Evolutionary conservation across 1,140 invertebrate species (phyloP).

Genomic region (Leptinotarsa texana): DNA sequence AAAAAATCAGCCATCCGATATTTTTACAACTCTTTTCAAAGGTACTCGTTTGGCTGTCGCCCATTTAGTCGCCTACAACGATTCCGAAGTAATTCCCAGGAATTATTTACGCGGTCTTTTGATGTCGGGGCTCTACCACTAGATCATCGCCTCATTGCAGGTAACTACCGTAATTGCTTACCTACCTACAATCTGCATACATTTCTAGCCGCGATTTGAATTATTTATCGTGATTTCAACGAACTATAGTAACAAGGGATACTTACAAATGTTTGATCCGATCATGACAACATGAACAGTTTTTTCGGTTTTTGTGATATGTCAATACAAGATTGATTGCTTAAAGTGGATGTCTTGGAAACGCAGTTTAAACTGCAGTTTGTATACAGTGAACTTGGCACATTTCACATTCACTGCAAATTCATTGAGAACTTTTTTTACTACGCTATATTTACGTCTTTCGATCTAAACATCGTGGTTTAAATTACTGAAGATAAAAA

Average conservation of each 20-base stretch:
- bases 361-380: too few relatives aligned
- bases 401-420: too few relatives aligned
- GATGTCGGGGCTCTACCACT: conserved; percentile 37
- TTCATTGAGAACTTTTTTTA: too few relatives aligned
- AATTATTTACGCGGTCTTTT: conserved; percentile 48
- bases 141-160: conserved; percentile 36
- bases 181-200: conserved; percentile 41
- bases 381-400: too few relatives aligned
- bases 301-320: too few relatives aligned
- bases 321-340: too few relatives aligned
- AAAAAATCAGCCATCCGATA: too few relatives aligned
- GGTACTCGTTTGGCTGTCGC: background rate
- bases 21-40: too few relatives aligned
- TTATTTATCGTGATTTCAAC: conserved; percentile 37
- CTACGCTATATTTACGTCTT: too few relatives aligned
- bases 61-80: background rate
- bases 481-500: too few relatives aligned
- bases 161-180: conserved; percentile 42
- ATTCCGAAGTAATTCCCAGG: conserved; percentile 46
- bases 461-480: too few relatives aligned
- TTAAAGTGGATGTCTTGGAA: too few relatives aligned
- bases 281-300: background rate
- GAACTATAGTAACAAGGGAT: background rate
- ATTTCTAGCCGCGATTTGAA: conserved; percentile 27
- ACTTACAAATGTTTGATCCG: background rate